Evolutionary conservation across 2,113 vertebrate species (phyloP).

Genomic region (Thymallus thymallus): DNA sequence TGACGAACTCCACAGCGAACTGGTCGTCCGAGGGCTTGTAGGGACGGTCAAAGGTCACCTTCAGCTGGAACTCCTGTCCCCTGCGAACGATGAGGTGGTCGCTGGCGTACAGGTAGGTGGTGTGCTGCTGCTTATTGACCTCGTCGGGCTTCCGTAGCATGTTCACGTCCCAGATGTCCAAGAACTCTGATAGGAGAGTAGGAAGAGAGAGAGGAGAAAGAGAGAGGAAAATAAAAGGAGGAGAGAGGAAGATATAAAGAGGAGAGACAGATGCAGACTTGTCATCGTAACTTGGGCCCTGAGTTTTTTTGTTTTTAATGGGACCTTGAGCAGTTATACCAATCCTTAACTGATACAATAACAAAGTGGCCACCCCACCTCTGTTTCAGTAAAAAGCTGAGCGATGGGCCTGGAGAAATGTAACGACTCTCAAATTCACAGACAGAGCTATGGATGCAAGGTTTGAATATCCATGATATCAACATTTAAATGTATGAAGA

Average conservation of each 20-base stretch:
- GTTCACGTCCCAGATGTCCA: constrained; percentile 77
- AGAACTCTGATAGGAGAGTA: constrained; percentile 71
- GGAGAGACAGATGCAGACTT: background rate
- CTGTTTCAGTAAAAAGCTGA: no score
- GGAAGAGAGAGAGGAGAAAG: background rate
- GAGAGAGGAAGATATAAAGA: background rate
- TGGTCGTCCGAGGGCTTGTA: constrained; percentile 78
- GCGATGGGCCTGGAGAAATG: no score
- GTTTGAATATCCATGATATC: no score
- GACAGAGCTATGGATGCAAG: no score
- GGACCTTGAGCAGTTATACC: no score
- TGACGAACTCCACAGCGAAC: constrained; percentile 88
- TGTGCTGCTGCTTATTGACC: constrained; percentile 82
- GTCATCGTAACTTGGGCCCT: no score
- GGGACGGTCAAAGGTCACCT: constrained; percentile 81
- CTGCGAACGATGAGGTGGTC: constrained; percentile 83
- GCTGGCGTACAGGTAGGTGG: constrained; percentile 77
- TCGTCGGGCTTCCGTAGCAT: constrained; percentile 73
- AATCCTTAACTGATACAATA: no score
- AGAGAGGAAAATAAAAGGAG: background rate
- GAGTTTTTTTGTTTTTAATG: no score
- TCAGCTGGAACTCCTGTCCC: constrained; percentile 84
- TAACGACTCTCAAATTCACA: no score
- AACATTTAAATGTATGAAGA: no score
- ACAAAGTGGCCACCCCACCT: no score